Evolutionary conservation across 2,797 vertebrate species (phyloP), one percentile per base, ranked within the genome.

Genomic region (Syncerus caffer): DNA sequence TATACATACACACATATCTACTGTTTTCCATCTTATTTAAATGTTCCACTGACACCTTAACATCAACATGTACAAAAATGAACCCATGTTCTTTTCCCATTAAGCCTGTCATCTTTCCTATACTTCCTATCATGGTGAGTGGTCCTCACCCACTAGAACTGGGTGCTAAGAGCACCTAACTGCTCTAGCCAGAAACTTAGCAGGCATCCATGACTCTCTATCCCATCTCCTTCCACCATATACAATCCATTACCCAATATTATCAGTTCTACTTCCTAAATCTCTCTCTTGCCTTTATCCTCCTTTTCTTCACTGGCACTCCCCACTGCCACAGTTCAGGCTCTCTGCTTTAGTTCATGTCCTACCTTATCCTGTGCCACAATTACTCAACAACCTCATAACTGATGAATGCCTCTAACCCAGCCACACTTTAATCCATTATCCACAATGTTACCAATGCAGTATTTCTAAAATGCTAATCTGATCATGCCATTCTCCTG

Each of bases 391-490:
- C 11, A 53, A 57, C 45, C n/a, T 85, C 19, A 31, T 80, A 71
- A 79, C 13, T 64, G 76, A 85, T 89, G 34, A 0, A 2, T 34
- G 0, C 89, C 80, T 95, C 58, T 85, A 71, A n/a, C 25, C 17
- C 67, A 80, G 51, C 29, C 50, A 42, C 50, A 89, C 13, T 96
- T 47, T 82, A 93, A 80, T 71, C 82, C 29, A 76, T 74, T 82
- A 85, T 85, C 14, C n/a, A 76, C n/a, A 93, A 92, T 60, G 71
- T 17, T 78, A 79, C 8, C 51, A 85, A 29, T 45, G 34, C 16
- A 31, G 51, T 60, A 79, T 58, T 89, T 92, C 79, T 80, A 79
- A 96, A 89, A 85, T 85, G 89, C 67, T 79, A 51, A 96, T 71
- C 42, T 96, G 78, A 76, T 62, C 55, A 64, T 55, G 62, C 14